phyloP scores from a whole-genome alignment of 1,140 invertebrate genomes.

The Protaetia brevitarsis region DNA sequence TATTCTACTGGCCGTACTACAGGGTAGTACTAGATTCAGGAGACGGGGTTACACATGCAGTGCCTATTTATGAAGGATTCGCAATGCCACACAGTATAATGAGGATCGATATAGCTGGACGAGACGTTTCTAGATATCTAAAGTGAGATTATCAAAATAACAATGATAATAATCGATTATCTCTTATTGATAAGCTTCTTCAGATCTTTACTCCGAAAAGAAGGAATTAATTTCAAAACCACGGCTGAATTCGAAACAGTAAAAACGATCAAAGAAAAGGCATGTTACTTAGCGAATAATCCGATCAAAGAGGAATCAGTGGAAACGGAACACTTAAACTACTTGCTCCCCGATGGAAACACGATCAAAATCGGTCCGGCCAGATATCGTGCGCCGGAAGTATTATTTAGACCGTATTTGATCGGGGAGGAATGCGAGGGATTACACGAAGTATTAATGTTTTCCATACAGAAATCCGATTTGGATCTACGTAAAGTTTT shows the following conservation, averaged over 20 bases:
- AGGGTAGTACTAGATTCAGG: conserved; percentile 97
- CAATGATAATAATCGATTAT: too few species aligned
- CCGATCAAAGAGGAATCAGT: conserved; percentile 90
- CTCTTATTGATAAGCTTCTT: too few species aligned
- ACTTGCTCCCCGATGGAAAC: conserved; percentile 93
- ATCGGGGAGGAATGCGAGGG: conserved; percentile 98
- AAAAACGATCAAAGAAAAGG: conserved; percentile 91
- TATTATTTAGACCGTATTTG: conserved; percentile 95
- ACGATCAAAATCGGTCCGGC: conserved; percentile 91
- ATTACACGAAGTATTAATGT: conserved; percentile 93
- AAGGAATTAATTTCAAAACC: conserved; percentile 94
- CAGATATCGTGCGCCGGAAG: conserved; percentile 94
- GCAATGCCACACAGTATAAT: conserved; percentile 99
- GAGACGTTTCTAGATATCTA: conserved; percentile 94
- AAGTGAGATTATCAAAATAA: too few species aligned
- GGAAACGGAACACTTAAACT: conserved; percentile 88
- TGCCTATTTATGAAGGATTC: conserved; percentile 99
- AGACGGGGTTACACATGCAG: conserved; percentile 98
- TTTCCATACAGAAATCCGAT: conserved; percentile 95
- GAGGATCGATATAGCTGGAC: conserved; percentile 94
- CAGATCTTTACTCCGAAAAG: conserved; percentile 87
- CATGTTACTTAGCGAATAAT: conserved; percentile 91
- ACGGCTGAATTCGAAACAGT: conserved; percentile 99
- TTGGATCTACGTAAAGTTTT: conserved; percentile 95
- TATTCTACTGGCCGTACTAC: conserved; percentile 97